A percentile compares a stretch with the other conserved stretches of the same genome.
phyloP scores from a whole-genome alignment of 1,140 invertebrate genomes.

The Lepeophtheirus salmonis region DNA sequence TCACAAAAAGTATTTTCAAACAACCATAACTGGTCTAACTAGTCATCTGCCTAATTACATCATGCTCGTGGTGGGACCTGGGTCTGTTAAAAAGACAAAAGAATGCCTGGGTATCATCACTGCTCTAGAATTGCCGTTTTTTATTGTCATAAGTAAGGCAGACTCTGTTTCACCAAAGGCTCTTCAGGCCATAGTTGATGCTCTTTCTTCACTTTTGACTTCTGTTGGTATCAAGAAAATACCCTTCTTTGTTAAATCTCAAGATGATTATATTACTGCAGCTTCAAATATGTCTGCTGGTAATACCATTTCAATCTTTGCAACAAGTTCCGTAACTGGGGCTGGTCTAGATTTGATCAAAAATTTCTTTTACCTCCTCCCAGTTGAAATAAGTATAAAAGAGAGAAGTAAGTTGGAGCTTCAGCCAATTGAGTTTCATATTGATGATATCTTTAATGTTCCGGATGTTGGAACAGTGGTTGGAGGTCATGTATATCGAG shows the following conservation, averaged over 20 bases:
- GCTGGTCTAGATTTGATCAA: conserved; percentile 56
- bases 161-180: conserved; percentile 37
- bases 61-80: conserved; percentile 61
- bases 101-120: conserved; percentile 66
- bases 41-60: conserved; percentile 88
- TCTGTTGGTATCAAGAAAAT: conserved; percentile 19
- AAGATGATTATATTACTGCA: conserved; percentile 50
- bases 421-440: conserved; percentile 64
- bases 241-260: conserved; percentile 42
- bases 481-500: conserved; percentile 59
- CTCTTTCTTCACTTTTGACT: conserved; percentile 6
- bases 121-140: conserved; percentile 68
- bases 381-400: conserved; percentile 43
- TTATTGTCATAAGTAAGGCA: conserved; percentile 72
- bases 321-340: conserved; percentile 84
- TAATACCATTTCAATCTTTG: conserved; percentile 66
- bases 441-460: conserved; percentile 72
- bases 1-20: conserved; percentile 84
- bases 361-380: conserved; percentile 51
- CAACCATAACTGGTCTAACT: conserved; percentile 79
- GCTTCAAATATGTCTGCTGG: conserved; percentile 39
- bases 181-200: conserved; percentile 4
- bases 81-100: conserved; percentile 45
- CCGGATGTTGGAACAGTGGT: conserved; percentile 52
- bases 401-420: conserved; percentile 51